phyloP scores from a whole-genome alignment of 2,888 invertebrate species.

The Dryocosmus kuriphilus region DNA sequence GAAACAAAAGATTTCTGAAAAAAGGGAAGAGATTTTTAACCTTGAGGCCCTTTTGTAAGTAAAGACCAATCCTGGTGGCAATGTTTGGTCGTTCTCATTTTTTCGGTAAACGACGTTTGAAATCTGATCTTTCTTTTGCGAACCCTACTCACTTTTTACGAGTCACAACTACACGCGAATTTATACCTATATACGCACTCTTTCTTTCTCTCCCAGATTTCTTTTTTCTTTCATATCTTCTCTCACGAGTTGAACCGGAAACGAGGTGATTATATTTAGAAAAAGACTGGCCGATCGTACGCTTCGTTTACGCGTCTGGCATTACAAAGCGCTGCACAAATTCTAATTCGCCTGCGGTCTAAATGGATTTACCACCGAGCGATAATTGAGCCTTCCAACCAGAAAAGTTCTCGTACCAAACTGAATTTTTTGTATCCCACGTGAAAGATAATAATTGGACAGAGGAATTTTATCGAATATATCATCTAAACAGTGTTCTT shows the following conservation, averaged over 20 bases:
- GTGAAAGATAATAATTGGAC: not conserved
- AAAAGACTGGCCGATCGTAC: slow-evolving; percentile 60
- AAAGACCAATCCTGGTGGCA: slow-evolving; percentile 23
- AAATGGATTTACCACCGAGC: slow-evolving; percentile 12
- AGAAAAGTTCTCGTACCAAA: not conserved
- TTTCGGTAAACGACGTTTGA: slow-evolving; percentile 35
- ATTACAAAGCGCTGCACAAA: slow-evolving; percentile 48
- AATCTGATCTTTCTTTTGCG: slow-evolving; percentile 35
- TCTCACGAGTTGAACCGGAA: slow-evolving; percentile 61
- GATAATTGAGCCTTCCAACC: slow-evolving; percentile 8
- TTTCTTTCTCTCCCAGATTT: slow-evolving; percentile 21
- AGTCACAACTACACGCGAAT: slow-evolving; percentile 29
- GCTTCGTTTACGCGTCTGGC: slow-evolving; percentile 47
- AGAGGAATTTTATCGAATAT: not conserved
- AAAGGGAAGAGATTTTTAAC: slow-evolving; percentile 1
- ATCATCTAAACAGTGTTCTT: not conserved
- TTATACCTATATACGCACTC: slow-evolving; percentile 35
- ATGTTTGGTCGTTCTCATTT: slow-evolving; percentile 22
- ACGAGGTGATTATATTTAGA: slow-evolving; percentile 68
- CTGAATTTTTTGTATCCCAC: not conserved
- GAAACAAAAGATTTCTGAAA: not conserved
- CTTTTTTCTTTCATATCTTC: slow-evolving; percentile 43
- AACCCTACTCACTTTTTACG: slow-evolving; percentile 40
- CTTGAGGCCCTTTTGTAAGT: slow-evolving; percentile 12
- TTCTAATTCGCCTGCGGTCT: slow-evolving; percentile 28